phyloP scores from a whole-genome alignment of 2,113 vertebrate genomes.

The Tragelaphus strepsiceros region DNA sequence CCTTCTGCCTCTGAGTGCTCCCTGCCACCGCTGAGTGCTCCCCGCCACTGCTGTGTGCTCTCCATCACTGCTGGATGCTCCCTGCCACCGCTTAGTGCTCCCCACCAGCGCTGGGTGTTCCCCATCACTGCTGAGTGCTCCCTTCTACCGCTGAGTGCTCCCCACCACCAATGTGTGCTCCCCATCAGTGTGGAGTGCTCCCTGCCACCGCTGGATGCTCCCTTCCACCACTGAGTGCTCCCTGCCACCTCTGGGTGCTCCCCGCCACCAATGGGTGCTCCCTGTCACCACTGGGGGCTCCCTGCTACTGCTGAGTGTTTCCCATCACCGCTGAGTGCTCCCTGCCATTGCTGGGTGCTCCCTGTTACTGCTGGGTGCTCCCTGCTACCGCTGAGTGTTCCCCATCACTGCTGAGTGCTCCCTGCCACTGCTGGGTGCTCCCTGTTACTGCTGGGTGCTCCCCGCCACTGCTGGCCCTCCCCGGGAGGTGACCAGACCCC shows the following conservation, averaged over 20 bases:
- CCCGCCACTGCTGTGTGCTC: rapidly evolving
- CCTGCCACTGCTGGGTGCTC: rapidly evolving
- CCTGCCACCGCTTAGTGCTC: rapidly evolving
- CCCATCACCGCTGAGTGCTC: no score
- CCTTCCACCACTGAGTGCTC: rapidly evolving
- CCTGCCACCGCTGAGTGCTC: not conserved
- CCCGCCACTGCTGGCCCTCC: not conserved
- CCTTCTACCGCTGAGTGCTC: not conserved
- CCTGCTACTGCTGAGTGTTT: not conserved
- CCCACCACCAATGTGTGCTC: not conserved
- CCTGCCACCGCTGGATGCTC: not conserved
- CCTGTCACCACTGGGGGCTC: rapidly evolving
- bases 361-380: not conserved
- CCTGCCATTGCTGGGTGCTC: not conserved
- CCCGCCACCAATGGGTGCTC: rapidly evolving
- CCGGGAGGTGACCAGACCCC: not conserved
- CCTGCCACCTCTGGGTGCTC: rapidly evolving
- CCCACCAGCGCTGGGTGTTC: rapidly evolving
- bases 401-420: rapidly evolving
- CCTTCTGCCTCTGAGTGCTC: rapidly evolving
- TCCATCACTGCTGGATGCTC: no score
- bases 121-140: rapidly evolving
- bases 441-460: not conserved
- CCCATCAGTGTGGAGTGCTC: rapidly evolving
- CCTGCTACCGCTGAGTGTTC: rapidly evolving